Evolutionary conservation across 2,113 vertebrate genomes (phyloP).

Genomic region (Cyrtonyx montezumae): DNA sequence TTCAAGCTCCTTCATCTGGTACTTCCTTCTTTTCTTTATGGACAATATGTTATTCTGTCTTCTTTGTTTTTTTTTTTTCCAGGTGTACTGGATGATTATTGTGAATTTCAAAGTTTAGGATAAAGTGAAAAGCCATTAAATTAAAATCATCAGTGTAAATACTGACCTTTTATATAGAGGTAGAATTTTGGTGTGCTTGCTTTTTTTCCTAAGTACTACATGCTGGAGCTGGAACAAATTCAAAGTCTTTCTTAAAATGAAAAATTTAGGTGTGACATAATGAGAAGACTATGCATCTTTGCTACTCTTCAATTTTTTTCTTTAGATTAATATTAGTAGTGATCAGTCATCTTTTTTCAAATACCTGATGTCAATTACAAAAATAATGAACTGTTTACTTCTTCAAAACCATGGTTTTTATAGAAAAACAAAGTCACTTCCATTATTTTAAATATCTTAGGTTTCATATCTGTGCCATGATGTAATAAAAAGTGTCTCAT

Average conservation of each 20-base stretch:
- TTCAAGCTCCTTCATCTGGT: not conserved
- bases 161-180: not conserved
- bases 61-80: not conserved
- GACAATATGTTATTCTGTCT: not conserved
- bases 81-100: not conserved
- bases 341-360: not conserved
- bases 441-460: not conserved
- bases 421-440: not conserved
- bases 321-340: not conserved
- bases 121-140: not conserved
- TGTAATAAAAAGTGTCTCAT: not conserved
- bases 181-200: not conserved
- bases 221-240: not conserved
- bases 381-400: not conserved
- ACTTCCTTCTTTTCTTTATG: not conserved
- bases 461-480: not conserved
- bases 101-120: not conserved
- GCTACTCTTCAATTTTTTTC: not conserved
- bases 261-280: not conserved
- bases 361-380: not conserved
- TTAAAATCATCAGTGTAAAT: not conserved
- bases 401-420: not conserved
- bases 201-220: not conserved
- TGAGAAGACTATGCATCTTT: not conserved
- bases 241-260: not conserved